Conservation (phyloP, 2,888 invertebrate species). For the Beris morrisii region DNA sequence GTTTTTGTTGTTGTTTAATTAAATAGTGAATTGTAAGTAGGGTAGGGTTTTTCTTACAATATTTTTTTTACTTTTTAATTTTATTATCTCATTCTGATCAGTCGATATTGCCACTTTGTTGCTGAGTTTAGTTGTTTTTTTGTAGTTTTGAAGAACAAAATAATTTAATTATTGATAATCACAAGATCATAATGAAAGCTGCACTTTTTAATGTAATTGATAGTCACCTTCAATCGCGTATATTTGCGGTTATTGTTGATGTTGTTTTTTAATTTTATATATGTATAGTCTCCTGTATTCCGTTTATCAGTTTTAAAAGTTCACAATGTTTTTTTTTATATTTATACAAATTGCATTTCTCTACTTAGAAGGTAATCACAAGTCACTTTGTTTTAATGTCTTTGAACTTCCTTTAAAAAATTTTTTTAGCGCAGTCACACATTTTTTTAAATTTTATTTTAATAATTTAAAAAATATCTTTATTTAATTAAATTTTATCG, state of each 20-base stretch:
- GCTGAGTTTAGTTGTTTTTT: background rate
- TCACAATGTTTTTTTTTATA: too few relatives aligned
- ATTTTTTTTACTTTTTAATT: background rate
- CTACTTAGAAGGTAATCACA: constrained; percentile 12
- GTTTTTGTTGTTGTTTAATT: constrained; percentile 11
- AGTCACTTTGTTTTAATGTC: background rate
- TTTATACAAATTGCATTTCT: constrained; percentile 1
- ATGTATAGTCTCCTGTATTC: background rate
- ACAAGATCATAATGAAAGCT: constrained; percentile 2
- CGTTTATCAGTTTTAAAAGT: background rate
- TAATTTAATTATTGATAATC: background rate
- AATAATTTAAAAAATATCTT: too few relatives aligned
- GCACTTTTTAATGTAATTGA: background rate
- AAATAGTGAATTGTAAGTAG: constrained; percentile 6
- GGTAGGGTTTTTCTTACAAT: background rate
- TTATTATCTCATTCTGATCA: background rate
- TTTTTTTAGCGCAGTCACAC: too few relatives aligned
- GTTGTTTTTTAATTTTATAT: background rate
- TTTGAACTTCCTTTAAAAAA: too few relatives aligned
- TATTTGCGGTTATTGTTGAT: background rate
- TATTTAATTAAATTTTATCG: too few relatives aligned
- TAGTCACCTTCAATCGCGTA: constrained; percentile 12
- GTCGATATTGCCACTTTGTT: constrained; percentile 2
- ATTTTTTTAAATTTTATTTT: too few relatives aligned
- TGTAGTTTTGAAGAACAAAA: background rate